phyloP scores from a whole-genome alignment of 2,888 invertebrate species.

The Biston stratarius region DNA sequence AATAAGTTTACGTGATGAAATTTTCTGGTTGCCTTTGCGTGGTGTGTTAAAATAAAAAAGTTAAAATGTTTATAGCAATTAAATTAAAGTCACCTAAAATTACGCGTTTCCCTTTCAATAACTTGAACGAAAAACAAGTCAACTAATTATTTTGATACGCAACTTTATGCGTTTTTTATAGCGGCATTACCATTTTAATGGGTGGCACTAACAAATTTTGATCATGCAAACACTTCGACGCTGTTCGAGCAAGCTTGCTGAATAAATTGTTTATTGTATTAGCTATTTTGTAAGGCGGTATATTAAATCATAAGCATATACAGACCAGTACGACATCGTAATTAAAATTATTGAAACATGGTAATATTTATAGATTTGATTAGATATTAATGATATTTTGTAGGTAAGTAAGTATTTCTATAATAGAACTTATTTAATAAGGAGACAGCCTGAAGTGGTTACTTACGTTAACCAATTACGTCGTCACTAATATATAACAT shows the following conservation, averaged over 20 bases:
- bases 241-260: background rate
- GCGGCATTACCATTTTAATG: constrained; percentile 27
- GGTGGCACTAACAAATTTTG: constrained; percentile 22
- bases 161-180: constrained; percentile 23
- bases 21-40: too few relatives aligned
- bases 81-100: constrained; percentile 18
- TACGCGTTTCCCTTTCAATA: constrained; percentile 17
- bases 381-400: too few relatives aligned
- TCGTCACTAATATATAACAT: too few relatives aligned
- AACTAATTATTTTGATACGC: constrained; percentile 25
- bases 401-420: too few relatives aligned
- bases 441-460: too few relatives aligned
- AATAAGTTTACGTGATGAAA: too few relatives aligned
- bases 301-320: background rate
- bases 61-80: constrained; percentile 9
- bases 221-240: constrained; percentile 23
- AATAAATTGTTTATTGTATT: background rate
- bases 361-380: too few relatives aligned
- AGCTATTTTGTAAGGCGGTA: background rate
- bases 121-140: constrained; percentile 26
- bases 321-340: background rate
- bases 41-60: too few relatives aligned
- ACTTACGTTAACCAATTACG: too few relatives aligned
- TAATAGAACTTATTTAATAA: too few relatives aligned
- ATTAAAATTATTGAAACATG: too few relatives aligned